These are phyloP conservation scores for Echinops telfairi DNA, from an alignment of 2,113 vertebrate genomes.

Conservation along the genomic window DNA sequence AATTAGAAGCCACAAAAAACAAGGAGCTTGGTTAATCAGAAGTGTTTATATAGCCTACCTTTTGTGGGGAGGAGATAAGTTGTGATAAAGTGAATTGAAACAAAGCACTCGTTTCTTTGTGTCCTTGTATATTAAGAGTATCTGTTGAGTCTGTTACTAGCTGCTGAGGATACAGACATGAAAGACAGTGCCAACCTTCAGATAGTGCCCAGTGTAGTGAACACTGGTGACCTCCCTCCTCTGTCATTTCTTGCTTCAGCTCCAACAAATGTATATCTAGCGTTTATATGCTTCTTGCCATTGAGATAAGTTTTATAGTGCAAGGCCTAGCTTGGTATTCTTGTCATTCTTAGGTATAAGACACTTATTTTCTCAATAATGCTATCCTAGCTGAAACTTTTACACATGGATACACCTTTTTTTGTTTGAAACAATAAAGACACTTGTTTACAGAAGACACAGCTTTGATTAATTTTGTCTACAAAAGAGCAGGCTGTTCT, in stretches of 20 bases:
- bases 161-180: background rate
- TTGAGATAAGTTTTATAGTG: background rate
- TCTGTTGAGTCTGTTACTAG: background rate
- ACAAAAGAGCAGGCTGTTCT: background rate
- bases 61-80: background rate
- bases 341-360: slow-evolving; percentile 9
- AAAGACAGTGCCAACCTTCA: slow-evolving; percentile 15
- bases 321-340: background rate
- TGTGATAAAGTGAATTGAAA: background rate
- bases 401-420: background rate
- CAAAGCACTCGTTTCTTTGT: background rate
- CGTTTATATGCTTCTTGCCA: background rate
- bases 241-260: slow-evolving; percentile 23
- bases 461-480: slow-evolving; percentile 12
- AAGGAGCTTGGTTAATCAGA: background rate
- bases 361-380: background rate
- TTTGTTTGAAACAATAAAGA: slow-evolving; percentile 11
- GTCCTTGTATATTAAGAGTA: background rate
- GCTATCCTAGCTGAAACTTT: background rate
- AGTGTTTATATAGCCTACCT: background rate
- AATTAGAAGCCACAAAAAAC: slow-evolving; percentile 44
- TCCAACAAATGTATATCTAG: background rate
- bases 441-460: background rate
- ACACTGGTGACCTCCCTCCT: background rate
- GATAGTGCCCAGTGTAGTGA: background rate